Evolutionary conservation across 1,140 invertebrate genomes (phyloP).

Genomic region (Lasioglossum albipes): DNA sequence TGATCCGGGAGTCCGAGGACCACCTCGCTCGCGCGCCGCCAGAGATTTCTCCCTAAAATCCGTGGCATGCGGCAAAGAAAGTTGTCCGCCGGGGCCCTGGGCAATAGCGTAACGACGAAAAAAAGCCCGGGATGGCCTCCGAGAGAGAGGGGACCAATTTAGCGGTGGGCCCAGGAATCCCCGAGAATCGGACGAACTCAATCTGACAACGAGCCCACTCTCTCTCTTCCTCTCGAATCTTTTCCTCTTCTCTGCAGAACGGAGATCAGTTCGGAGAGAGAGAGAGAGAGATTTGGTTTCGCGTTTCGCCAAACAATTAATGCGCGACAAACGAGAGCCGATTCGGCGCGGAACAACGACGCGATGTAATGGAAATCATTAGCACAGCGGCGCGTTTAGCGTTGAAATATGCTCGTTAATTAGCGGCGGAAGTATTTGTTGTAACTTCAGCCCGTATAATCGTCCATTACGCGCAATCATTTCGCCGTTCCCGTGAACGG

Average conservation of each 20-base stretch:
- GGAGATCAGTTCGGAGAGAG: too few species aligned
- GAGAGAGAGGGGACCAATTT: constrained; percentile 36
- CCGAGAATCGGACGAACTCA: neutral
- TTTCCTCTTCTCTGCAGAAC: too few species aligned
- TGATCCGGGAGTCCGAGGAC: constrained; percentile 25
- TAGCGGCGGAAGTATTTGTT: constrained; percentile 39
- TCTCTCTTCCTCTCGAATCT: too few species aligned
- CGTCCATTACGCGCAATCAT: constrained; percentile 9
- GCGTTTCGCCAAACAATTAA: neutral
- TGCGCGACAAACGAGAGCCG: constrained; percentile 10
- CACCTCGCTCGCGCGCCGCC: constrained; percentile 55
- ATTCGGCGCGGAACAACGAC: neutral
- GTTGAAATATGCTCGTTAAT: constrained; percentile 46
- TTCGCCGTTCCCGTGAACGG: neutral
- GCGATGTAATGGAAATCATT: constrained; percentile 22
- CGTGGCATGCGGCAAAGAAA: constrained; percentile 65
- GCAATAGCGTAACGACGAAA: constrained; percentile 31
- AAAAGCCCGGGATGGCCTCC: constrained; percentile 8
- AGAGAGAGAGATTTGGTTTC: too few species aligned
- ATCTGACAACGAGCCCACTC: too few species aligned
- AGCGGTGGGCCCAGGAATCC: neutral
- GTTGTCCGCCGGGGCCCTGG: constrained; percentile 48
- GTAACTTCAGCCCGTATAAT: constrained; percentile 15
- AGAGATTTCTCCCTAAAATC: constrained; percentile 58
- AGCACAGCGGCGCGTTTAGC: constrained; percentile 29